Percentiles rank a stretch among this genome's conserved stretches.
Conservation (phyloP, 1,140 invertebrate genomes). For the Acyrthosiphon pisum region DNA sequence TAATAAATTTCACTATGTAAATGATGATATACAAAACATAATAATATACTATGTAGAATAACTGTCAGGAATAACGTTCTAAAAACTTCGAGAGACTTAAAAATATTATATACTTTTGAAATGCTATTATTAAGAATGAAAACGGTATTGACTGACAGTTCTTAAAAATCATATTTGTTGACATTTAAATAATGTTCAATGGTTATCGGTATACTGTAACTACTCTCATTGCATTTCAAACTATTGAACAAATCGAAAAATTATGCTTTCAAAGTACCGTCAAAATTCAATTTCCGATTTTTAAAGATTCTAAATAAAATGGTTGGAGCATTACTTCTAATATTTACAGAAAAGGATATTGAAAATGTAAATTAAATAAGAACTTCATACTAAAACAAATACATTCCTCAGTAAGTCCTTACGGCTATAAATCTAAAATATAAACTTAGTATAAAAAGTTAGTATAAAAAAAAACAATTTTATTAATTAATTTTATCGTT, state of each 20-base stretch:
- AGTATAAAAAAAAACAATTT: neutral
- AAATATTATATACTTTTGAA: neutral
- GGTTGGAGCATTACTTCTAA: neutral
- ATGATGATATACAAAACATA: neutral
- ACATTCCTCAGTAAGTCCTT: neutral
- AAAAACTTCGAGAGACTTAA: neutral
- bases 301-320: neutral
- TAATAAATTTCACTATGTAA: neutral
- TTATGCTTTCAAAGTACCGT: neutral
- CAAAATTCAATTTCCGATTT: neutral
- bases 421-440: neutral
- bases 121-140: neutral
- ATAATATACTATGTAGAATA: neutral
- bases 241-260: neutral
- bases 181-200: neutral
- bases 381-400: neutral
- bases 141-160: neutral
- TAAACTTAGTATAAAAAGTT: neutral
- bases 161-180: neutral
- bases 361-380: neutral
- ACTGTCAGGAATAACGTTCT: neutral
- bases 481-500: neutral
- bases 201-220: neutral
- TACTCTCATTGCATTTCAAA: neutral
- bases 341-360: neutral